A percentile compares a stretch with the other conserved stretches of the same genome.
These are phyloP conservation scores for Coryphaenoides rupestris DNA, from an alignment of 2,113 vertebrate species.

Conservation along the genomic window DNA sequence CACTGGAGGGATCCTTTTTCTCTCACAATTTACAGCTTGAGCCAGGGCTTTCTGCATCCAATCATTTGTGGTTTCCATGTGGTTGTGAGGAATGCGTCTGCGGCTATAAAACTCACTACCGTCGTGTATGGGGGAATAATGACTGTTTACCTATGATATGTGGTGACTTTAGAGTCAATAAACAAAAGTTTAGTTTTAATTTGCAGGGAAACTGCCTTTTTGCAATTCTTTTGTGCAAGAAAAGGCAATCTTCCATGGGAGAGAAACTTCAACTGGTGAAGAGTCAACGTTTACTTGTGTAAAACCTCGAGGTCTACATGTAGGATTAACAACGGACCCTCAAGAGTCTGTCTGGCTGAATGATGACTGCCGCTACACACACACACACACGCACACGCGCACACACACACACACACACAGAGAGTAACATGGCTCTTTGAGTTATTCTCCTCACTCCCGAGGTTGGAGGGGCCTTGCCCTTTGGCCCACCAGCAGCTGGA, in stretches of 20 bases:
- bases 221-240: not conserved
- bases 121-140: not conserved
- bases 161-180: not conserved
- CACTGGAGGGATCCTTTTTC: not conserved
- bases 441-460: conserved; percentile 49
- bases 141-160: not conserved
- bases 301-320: too few relatives aligned
- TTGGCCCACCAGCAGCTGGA: conserved; percentile 42
- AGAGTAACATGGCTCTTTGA: conserved; percentile 39
- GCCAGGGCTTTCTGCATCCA: not conserved
- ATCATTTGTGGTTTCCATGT: not conserved
- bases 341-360: too few relatives aligned
- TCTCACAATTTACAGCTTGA: not conserved
- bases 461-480: conserved; percentile 44
- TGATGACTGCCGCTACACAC: too few relatives aligned
- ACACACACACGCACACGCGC: not conserved
- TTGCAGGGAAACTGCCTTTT: not conserved
- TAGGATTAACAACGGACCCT: too few relatives aligned
- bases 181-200: not conserved
- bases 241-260: too few relatives aligned
- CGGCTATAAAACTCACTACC: not conserved
- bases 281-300: too few relatives aligned
- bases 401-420: not conserved
- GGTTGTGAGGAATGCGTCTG: not conserved
- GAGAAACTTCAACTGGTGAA: too few relatives aligned